phyloP scores from a whole-genome alignment of 2,113 vertebrate species.

The Amblyornis subalaris region DNA sequence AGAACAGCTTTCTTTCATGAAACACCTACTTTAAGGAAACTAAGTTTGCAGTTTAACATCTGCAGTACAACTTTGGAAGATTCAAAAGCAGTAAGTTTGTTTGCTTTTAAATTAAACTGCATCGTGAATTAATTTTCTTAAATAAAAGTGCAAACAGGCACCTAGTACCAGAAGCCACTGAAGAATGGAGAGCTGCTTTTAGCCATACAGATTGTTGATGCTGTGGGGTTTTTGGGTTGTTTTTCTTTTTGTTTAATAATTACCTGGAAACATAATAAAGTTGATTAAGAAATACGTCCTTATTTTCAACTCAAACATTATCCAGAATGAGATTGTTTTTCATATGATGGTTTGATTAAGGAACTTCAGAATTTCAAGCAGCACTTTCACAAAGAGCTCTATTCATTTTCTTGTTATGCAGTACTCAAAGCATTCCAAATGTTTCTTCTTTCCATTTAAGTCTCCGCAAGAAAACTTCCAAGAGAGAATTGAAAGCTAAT shows the following conservation, averaged over 20 bases:
- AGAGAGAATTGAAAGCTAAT: background rate
- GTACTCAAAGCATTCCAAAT: background rate
- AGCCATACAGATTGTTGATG: background rate
- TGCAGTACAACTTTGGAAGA: background rate
- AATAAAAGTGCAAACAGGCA: background rate
- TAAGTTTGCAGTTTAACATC: background rate
- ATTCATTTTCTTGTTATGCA: background rate
- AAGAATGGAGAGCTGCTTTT: background rate
- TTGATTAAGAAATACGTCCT: background rate
- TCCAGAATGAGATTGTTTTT: background rate
- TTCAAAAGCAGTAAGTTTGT: background rate
- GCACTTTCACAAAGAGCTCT: background rate
- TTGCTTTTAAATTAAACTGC: background rate
- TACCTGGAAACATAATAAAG: background rate
- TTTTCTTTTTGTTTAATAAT: background rate
- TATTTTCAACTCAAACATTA: background rate
- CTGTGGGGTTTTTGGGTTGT: rapidly evolving
- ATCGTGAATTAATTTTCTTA: background rate
- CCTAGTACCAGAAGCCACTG: background rate
- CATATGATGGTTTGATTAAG: background rate
- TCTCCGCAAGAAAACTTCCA: background rate
- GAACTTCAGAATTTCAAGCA: background rate
- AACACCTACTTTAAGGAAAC: background rate
- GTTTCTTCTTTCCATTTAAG: background rate
- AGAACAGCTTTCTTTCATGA: background rate